Evolutionary conservation across 2,113 vertebrate genomes (phyloP).

Genomic region (Aptenodytes patagonicus): DNA sequence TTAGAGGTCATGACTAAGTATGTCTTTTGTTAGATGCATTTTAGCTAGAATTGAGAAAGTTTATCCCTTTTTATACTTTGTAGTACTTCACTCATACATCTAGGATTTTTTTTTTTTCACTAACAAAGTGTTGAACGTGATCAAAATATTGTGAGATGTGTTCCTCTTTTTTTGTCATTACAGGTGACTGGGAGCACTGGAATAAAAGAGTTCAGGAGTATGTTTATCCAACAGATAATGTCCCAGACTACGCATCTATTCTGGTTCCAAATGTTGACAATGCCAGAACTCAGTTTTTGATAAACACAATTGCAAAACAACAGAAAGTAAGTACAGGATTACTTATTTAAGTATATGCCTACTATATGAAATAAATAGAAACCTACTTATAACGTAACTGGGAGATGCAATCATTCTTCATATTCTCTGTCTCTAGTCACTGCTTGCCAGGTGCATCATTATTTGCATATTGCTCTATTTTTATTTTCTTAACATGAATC

Average conservation of each 20-base stretch:
- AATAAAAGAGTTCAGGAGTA: conserved; percentile 75
- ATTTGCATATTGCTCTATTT: background rate
- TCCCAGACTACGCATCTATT: conserved; percentile 79
- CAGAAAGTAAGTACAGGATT: conserved; percentile 69
- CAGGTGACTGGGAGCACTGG: conserved; percentile 80
- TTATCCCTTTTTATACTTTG: background rate
- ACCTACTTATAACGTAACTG: background rate
- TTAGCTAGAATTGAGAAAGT: background rate
- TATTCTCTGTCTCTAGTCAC: background rate
- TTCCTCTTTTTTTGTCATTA: background rate
- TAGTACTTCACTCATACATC: background rate
- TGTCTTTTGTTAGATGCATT: background rate
- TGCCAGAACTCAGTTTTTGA: conserved; percentile 76
- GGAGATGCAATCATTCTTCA: background rate
- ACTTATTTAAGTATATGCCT: background rate
- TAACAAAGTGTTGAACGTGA: background rate
- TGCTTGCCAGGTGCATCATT: background rate
- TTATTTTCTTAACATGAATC: background rate
- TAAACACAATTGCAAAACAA: conserved; percentile 78
- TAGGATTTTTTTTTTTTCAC: background rate
- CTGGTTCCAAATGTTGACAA: conserved; percentile 83
- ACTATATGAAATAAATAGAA: background rate
- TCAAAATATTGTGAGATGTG: background rate
- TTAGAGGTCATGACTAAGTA: background rate
- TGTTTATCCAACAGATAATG: conserved; percentile 73